A percentile compares a stretch with the other conserved stretches of the same genome.
phyloP scores from a whole-genome alignment of 2,113 vertebrate genomes.

The Proterorhinus semilunaris region DNA sequence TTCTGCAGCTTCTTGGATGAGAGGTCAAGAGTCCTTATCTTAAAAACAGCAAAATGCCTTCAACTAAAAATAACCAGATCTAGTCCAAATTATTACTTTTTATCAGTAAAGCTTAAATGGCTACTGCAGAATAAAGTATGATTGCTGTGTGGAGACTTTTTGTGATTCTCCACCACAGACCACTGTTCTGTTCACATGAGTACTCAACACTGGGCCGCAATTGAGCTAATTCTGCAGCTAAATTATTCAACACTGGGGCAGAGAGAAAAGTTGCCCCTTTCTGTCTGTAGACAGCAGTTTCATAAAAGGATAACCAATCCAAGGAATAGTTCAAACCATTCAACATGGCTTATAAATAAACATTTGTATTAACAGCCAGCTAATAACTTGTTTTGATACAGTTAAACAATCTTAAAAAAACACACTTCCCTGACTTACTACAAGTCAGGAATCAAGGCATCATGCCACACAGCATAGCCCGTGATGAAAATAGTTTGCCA shows the following conservation, averaged over 20 bases:
- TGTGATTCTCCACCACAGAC: slow-evolving; percentile 53
- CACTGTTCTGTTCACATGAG: slow-evolving; percentile 57
- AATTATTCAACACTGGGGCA: slow-evolving; percentile 65
- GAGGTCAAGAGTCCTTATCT: too few species aligned
- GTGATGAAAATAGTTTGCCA: slow-evolving; percentile 1
- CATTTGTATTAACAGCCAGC: not conserved
- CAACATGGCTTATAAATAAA: not conserved
- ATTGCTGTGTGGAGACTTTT: not conserved
- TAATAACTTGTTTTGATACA: not conserved
- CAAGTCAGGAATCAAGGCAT: not conserved
- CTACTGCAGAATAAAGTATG: not conserved
- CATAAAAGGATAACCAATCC: slow-evolving; percentile 7
- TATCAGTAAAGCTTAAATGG: not conserved
- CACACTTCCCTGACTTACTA: too few species aligned
- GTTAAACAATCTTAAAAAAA: too few species aligned
- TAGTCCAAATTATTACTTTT: too few species aligned
- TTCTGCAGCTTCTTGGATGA: too few species aligned
- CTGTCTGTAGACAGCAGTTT: slow-evolving; percentile 18
- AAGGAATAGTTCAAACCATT: not conserved
- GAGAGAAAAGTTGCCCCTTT: slow-evolving; percentile 22
- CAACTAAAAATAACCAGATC: too few species aligned
- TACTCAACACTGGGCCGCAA: slow-evolving; percentile 45
- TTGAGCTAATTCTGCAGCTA: slow-evolving; percentile 64
- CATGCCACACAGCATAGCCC: not conserved
- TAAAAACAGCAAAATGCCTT: too few species aligned